Evolutionary conservation across 2,797 vertebrate genomes (phyloP), one percentile per base, ranked within the genome.

Genomic region (Leuciscus waleckii): DNA sequence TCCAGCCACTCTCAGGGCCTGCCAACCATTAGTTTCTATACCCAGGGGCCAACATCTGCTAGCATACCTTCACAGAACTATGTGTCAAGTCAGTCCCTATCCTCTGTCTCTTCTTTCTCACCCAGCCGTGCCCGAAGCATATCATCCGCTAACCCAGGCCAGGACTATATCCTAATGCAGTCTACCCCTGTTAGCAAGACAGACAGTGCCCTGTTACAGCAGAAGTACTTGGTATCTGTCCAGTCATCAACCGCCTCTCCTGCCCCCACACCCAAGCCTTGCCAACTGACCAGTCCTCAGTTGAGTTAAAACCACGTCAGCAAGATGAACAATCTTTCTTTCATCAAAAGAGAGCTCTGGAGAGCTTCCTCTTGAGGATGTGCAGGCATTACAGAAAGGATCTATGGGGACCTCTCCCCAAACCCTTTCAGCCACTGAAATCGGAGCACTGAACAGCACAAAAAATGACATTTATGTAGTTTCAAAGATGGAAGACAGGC

Each of bases 401-500:
- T 93, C 96, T 82, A 94, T 99, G 88, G 96, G 96, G 68, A 94
- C 95, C 49, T 95, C 95, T 32, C 91, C 95, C 75, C 95, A 95
- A n/a, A 94, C 93, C 79, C 91, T 96, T n/a, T 88, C 95, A 0
- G 94, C 95, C 56, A 94, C 92, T 84, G 96, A 95, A 78, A 93
- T 97, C 78, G 91, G 23, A 2, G 90, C 93, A 87, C 97, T 97
- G 90, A 97, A 97, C 89, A 97, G 29, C 21, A 23, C 76, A 37
- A 71, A 85, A 71, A 71, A 97, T 79, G 91, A 95, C 21, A 93
- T 97, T 82, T 98, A 97, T 79, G 96, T 97, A 80, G 94, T 96
- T 89, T 97, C 97, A 43, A 99, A 99, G 93, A 94, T 96, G 92
- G 97, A 98, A 56, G 97, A 98, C 90, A 94, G 96, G 80, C 97